These are phyloP conservation scores for Amphimallon solstitiale DNA, from an alignment of 2,888 invertebrate species.

Conservation along the genomic window DNA sequence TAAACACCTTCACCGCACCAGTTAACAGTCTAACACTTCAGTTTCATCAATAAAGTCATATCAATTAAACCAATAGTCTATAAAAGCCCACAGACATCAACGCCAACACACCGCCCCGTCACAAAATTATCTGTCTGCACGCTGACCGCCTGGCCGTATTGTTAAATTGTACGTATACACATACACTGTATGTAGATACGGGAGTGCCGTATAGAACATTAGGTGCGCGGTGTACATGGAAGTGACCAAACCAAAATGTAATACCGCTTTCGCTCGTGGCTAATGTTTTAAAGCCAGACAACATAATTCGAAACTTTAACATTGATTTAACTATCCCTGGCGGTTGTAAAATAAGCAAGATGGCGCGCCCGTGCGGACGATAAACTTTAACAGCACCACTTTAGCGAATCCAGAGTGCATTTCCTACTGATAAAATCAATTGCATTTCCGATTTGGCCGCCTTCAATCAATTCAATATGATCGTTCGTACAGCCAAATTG, in stretches of 20 bases:
- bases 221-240: not conserved
- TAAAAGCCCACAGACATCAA: constrained; percentile 42
- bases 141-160: constrained; percentile 22
- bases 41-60: constrained; percentile 48
- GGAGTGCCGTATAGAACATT: too few relatives aligned
- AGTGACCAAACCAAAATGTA: not conserved
- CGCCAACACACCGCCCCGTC: constrained; percentile 31
- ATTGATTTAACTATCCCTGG: constrained; percentile 30
- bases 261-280: not conserved
- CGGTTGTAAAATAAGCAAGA: constrained; percentile 40
- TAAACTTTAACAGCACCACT: constrained; percentile 50
- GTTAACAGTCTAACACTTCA: constrained; percentile 16
- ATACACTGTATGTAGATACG: too few relatives aligned
- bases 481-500: constrained; percentile 28
- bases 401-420: constrained; percentile 50
- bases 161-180: constrained; percentile 18
- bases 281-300: constrained; percentile 20
- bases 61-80: constrained; percentile 48
- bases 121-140: constrained; percentile 33
- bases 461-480: constrained; percentile 53
- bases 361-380: constrained; percentile 36
- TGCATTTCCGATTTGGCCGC: constrained; percentile 52
- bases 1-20: constrained; percentile 18
- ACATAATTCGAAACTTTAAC: constrained; percentile 31
- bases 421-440: constrained; percentile 56